Base-by-base conservation (phyloP, 2,797 vertebrate species). In the Dipus sagitta region DNA sequence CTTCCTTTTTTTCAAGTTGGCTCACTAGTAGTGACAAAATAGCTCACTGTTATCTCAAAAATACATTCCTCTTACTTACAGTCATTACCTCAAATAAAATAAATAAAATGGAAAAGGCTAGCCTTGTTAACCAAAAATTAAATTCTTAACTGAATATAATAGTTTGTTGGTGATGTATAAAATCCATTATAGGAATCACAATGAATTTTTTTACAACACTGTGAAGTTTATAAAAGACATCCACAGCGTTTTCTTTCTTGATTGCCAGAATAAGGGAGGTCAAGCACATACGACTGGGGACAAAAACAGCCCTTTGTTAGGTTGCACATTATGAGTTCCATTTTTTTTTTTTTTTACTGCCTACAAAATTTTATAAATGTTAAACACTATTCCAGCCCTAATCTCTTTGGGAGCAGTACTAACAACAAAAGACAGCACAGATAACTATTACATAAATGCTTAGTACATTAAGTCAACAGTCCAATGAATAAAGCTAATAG, bases 11-110 rank as follows among this genome's bases (percentile, higher is more conserved):
- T 42, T 18, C 11, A 62, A 71, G 26, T 85, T 74, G 64, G 4
- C 88, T 78, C 64, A 76, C 23, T 11, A 81, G 26, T 81, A 92
- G 64, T 95, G 93, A 91, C 58, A 71, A 85, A 96, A 89, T 6
- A 82, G 26, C 62, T 96, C 30, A 89, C 75, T 77, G 77, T 91
- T 42, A 93, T 90, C n/a, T 90, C 81, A 11, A 62, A 95, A 95
- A 88, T 42, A 67, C 26, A 86, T 75, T 90, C 32, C 60, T 92
- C 14, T 77, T 70, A 42, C 32, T 70, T 87, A 92, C 67, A 96
- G 17, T 87, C 75, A 88, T 83, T 93, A 72, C 13, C 52, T 14
- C 65, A 38, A 38, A 38, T 38, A n/a, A 95, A 52, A 58, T 32
- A 94, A 90, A 92, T 52, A 86, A 94, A 92, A 89, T 77, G 60